Conservation (phyloP, 2,888 invertebrate genomes). For the Apodemia hepburni region DNA sequence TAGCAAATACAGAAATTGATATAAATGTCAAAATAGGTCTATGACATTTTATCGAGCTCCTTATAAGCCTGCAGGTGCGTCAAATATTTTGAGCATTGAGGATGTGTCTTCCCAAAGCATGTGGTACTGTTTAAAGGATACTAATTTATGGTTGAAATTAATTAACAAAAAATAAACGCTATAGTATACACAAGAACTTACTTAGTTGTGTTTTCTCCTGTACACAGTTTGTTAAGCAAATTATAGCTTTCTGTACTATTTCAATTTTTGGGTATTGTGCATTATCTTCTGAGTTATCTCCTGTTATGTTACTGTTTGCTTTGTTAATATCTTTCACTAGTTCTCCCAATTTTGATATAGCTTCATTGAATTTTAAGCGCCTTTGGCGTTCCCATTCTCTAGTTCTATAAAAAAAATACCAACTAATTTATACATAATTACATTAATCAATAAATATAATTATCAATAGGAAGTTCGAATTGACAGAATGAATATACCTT, state of each 20-base stretch:
- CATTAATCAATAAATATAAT: no score
- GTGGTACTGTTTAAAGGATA: no score
- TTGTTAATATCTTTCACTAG: conserved; percentile 53
- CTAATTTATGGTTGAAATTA: no score
- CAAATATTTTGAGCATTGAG: no score
- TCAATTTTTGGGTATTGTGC: conserved; percentile 67
- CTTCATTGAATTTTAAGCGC: conserved; percentile 82
- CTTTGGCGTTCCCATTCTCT: conserved; percentile 86
- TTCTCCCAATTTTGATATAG: conserved; percentile 60
- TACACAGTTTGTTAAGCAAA: conserved; percentile 52
- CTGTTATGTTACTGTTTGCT: conserved; percentile 36
- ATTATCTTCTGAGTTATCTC: conserved; percentile 48
- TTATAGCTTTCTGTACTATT: conserved; percentile 64
- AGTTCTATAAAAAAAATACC: conserved; percentile 72
- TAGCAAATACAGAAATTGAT: no score
- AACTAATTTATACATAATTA: not conserved
- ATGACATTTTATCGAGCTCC: no score
- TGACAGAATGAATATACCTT: no score
- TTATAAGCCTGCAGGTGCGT: no score
- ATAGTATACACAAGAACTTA: conserved; percentile 41
- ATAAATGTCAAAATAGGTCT: no score
- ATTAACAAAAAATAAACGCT: no score
- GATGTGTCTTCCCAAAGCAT: no score
- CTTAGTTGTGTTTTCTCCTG: conserved; percentile 63
- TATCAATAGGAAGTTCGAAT: no score